Evolutionary conservation across 2,113 vertebrate genomes (phyloP).

Genomic region (Ciconia stormi): DNA sequence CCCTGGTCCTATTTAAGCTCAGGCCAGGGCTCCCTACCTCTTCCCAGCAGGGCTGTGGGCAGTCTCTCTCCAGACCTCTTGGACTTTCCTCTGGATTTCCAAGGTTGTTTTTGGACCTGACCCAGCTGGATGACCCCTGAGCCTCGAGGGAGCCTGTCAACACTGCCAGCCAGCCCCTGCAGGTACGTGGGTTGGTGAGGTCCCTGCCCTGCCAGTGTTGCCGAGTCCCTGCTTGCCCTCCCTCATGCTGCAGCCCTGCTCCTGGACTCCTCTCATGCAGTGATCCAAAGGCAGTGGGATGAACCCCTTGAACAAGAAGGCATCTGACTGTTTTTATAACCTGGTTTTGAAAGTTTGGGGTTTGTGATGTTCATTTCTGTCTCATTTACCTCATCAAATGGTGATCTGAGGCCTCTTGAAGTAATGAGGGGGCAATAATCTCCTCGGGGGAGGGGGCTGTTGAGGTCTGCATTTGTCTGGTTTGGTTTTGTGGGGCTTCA

Average conservation of each 20-base stretch:
- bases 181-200: fast-evolving
- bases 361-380: background rate
- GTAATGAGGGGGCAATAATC: too few species aligned
- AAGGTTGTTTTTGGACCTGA: fast-evolving
- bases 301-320: fast-evolving
- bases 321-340: background rate
- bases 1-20: background rate
- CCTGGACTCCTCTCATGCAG: fast-evolving
- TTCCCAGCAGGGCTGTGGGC: fast-evolving
- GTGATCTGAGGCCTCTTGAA: background rate
- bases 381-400: fast-evolving
- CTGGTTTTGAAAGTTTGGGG: fast-evolving
- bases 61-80: fast-evolving
- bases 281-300: fast-evolving
- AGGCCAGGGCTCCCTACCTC: fast-evolving
- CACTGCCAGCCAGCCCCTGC: fast-evolving
- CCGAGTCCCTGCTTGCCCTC: fast-evolving
- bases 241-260: fast-evolving
- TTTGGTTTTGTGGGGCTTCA: background rate
- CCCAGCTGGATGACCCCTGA: fast-evolving
- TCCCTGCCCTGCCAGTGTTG: fast-evolving
- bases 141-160: fast-evolving
- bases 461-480: fast-evolving
- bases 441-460: fast-evolving
- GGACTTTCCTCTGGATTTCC: fast-evolving